These are phyloP conservation scores for Akabosia matsudoensis DNA, from an alignment of 1,140 invertebrate genomes.

Conservation along the genomic window DNA sequence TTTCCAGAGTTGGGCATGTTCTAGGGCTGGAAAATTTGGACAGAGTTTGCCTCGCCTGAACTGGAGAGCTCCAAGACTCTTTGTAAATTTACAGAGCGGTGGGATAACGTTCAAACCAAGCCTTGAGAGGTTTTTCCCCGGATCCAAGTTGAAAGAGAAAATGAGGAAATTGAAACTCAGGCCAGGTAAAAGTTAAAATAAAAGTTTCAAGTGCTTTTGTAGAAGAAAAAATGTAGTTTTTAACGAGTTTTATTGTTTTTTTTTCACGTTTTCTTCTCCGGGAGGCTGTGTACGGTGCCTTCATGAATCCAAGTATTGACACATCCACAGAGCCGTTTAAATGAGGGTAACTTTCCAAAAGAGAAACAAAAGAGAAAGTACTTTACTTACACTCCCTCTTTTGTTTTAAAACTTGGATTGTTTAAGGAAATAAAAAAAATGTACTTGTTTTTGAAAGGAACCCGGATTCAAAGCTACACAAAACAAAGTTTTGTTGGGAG, in stretches of 20 bases:
- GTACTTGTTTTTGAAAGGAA: conserved; percentile 50
- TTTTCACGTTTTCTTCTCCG: conserved; percentile 74
- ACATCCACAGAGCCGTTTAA: conserved; percentile 78
- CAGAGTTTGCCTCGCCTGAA: conserved; percentile 70
- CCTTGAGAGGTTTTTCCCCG: conserved; percentile 54
- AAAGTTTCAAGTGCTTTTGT: not conserved
- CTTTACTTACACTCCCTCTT: too few species aligned
- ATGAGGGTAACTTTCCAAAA: conserved; percentile 65
- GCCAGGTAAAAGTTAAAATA: conserved; percentile 55
- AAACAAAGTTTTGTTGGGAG: conserved; percentile 87
- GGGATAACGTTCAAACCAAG: conserved; percentile 54
- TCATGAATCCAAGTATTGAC: conserved; percentile 83
- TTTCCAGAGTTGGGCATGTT: conserved; percentile 88
- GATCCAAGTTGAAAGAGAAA: conserved; percentile 68
- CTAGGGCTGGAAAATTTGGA: conserved; percentile 92
- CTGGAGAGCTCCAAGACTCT: conserved; percentile 56
- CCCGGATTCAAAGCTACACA: conserved; percentile 74
- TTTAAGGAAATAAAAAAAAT: too few species aligned
- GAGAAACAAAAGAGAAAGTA: too few species aligned
- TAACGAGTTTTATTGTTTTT: too few species aligned
- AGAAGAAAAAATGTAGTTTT: too few species aligned
- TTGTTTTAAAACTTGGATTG: too few species aligned
- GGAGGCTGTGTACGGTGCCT: conserved; percentile 77
- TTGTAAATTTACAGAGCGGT: conserved; percentile 72
- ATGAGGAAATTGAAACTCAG: conserved; percentile 69